phyloP scores from a whole-genome alignment of 2,797 vertebrate genomes.

The Cottoperca gobio region DNA sequence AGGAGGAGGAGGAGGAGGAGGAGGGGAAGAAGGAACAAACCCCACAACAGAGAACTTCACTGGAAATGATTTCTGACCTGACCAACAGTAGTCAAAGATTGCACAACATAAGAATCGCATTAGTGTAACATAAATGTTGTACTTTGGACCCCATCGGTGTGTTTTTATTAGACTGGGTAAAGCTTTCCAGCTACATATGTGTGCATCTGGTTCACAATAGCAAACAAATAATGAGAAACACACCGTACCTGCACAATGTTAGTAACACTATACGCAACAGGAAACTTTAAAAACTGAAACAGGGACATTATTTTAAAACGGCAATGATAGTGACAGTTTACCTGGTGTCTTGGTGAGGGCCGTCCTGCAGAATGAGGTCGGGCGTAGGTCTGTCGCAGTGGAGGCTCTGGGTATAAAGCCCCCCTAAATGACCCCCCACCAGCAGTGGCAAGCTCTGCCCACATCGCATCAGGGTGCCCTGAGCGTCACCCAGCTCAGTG shows the following conservation, averaged over 20 bases:
- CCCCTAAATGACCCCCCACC: conserved; percentile 81
- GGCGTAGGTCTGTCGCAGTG: conserved; percentile 86
- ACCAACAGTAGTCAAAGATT: conserved; percentile 54
- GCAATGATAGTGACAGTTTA: conserved; percentile 72
- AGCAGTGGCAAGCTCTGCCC: conserved; percentile 86
- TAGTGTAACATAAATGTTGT: conserved; percentile 59
- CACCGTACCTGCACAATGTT: conserved; percentile 51
- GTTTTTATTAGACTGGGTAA: conserved; percentile 48
- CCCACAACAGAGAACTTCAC: conserved; percentile 11
- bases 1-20: not conserved
- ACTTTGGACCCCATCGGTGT: conserved; percentile 40
- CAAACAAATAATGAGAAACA: conserved; percentile 58
- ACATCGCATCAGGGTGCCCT: conserved; percentile 85
- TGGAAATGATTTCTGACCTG: conserved; percentile 41
- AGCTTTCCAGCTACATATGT: conserved; percentile 44
- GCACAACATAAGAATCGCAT: conserved; percentile 53
- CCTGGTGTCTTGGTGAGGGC: conserved; percentile 87
- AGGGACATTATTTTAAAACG: conserved; percentile 28
- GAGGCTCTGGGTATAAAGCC: conserved; percentile 81
- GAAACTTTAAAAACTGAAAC: conserved; percentile 35
- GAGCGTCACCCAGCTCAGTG: conserved; percentile 84
- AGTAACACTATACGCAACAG: conserved; percentile 53
- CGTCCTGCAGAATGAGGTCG: conserved; percentile 82
- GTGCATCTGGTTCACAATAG: conserved; percentile 45
- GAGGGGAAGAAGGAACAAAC: conserved; percentile 6